These are phyloP conservation scores for Meandrina meandrites DNA, from an alignment of 92 coral and sea anemone genomes.

Conservation along the genomic window DNA sequence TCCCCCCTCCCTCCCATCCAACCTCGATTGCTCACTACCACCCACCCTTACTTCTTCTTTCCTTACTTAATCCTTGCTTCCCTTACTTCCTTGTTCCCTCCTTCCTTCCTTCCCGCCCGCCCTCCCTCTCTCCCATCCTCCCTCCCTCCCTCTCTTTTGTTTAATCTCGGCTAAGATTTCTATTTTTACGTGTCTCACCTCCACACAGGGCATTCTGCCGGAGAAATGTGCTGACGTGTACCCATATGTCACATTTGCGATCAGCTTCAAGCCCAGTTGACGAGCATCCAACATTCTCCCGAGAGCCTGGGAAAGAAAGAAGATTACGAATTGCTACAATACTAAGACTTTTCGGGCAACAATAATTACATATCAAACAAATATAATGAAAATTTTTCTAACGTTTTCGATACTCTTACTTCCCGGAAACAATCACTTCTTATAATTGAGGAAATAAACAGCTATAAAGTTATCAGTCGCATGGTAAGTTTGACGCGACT, in stretches of 20 bases:
- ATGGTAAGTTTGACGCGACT: background rate
- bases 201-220: conserved; percentile 99
- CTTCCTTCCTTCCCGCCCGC: background rate
- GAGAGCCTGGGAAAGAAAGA: conserved; percentile 51
- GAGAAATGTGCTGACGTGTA: conserved; percentile 97
- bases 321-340: background rate
- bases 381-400: background rate
- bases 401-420: background rate
- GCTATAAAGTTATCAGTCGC: background rate
- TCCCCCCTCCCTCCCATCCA: background rate
- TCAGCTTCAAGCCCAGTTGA: conserved; percentile 91
- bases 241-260: conserved; percentile 95
- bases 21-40: background rate
- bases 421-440: background rate
- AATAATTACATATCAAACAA: background rate
- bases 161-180: too few species aligned
- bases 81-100: background rate
- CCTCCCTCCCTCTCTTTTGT: background rate
- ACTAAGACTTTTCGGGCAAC: background rate
- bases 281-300: conserved; percentile 92
- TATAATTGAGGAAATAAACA: background rate
- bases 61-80: background rate
- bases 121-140: background rate
- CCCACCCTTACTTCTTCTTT: too few species aligned
- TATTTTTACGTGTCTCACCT: conserved; percentile 52